Evolutionary conservation across 2,113 vertebrate genomes (phyloP).

Genomic region (Zosterops japonicus): DNA sequence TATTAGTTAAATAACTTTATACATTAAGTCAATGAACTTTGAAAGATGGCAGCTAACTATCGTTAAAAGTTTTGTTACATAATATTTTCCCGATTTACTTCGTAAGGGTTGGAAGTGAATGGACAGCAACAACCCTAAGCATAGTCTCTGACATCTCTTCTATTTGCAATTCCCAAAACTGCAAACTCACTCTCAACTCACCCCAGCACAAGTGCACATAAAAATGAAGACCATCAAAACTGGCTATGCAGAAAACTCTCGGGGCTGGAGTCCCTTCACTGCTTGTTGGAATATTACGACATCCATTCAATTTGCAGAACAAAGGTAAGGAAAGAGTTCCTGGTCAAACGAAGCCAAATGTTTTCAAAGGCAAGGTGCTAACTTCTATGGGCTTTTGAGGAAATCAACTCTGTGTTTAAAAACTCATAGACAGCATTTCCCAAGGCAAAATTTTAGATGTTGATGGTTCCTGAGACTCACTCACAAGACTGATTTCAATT

Average conservation of each 20-base stretch:
- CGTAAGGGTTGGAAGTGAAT: not conserved
- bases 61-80: not conserved
- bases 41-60: not conserved
- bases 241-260: not conserved
- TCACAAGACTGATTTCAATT: not conserved
- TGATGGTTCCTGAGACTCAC: not conserved
- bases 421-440: not conserved
- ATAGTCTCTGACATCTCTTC: not conserved
- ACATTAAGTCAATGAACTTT: not conserved
- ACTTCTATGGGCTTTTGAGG: not conserved
- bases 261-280: not conserved
- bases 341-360: not conserved
- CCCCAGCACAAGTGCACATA: not conserved
- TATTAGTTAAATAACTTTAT: not conserved
- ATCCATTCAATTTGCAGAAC: not conserved
- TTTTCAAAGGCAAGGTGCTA: not conserved
- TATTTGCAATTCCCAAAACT: not conserved
- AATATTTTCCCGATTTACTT: not conserved
- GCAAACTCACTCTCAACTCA: not conserved
- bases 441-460: not conserved
- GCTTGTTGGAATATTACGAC: not conserved
- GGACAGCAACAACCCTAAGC: not conserved
- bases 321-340: not conserved
- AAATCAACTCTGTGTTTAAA: not conserved
- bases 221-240: not conserved